phyloP scores from a whole-genome alignment of 2,113 vertebrate genomes.

The Campylomormyrus numenius region DNA sequence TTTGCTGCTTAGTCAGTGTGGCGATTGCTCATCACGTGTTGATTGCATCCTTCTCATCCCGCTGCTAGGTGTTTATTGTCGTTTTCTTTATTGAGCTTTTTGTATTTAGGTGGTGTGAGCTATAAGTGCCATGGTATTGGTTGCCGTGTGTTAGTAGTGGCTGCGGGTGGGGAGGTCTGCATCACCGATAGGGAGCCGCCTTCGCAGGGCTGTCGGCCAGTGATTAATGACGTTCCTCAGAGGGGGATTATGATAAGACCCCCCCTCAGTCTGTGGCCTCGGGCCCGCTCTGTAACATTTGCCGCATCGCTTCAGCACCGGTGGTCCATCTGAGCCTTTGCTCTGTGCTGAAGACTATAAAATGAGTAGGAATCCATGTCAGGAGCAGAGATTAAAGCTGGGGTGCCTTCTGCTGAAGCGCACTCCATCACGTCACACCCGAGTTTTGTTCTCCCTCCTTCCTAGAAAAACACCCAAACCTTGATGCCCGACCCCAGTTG shows the following conservation, averaged over 20 bases:
- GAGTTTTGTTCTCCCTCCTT: neutral
- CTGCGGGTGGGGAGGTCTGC: neutral
- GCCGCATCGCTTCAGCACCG: neutral
- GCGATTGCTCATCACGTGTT: conserved; percentile 15
- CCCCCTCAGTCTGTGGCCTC: neutral
- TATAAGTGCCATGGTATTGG: neutral
- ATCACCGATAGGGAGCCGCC: conserved; percentile 23
- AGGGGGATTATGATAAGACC: neutral
- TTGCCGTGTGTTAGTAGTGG: neutral
- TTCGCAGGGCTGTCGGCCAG: conserved; percentile 36
- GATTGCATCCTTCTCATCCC: conserved; percentile 22
- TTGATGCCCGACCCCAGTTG: neutral
- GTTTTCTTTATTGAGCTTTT: neutral
- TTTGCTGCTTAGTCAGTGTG: conserved; percentile 15
- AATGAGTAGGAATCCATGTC: neutral
- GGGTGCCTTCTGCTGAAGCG: neutral
- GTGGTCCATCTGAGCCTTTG: neutral
- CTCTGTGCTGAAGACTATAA: neutral
- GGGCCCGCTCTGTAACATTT: neutral
- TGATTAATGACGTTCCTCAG: conserved; percentile 29
- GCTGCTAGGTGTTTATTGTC: conserved; percentile 25
- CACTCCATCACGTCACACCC: neutral
- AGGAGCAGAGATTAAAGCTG: neutral
- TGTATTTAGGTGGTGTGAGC: neutral
- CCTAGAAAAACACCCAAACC: neutral